Evolutionary conservation across 64 coral and sea anemone genomes (phyloP).

Genomic region (Montipora capricornis): DNA sequence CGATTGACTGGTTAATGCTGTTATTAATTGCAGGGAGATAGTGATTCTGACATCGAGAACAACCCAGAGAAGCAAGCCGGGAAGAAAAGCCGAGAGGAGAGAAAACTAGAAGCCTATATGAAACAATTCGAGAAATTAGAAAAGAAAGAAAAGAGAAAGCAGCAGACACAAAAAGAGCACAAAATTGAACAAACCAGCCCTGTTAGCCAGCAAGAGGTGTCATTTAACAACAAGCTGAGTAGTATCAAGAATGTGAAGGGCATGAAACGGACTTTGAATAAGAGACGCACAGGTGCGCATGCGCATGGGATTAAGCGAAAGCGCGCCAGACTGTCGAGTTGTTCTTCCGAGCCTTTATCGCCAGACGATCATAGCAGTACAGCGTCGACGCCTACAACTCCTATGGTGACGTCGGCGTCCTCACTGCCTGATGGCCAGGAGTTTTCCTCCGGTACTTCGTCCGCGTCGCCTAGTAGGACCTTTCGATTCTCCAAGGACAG

Average conservation of each 20-base stretch:
- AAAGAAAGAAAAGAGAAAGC: slow-evolving; percentile 93
- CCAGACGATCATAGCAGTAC: slow-evolving; percentile 95
- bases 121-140: slow-evolving; percentile 95
- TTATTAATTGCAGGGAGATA: slow-evolving; percentile 71
- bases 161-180: slow-evolving; percentile 80
- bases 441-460: slow-evolving; percentile 65
- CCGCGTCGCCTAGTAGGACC: slow-evolving; percentile 75
- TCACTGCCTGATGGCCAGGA: slow-evolving; percentile 69
- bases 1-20: background rate
- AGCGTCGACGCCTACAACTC: slow-evolving; percentile 93
- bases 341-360: slow-evolving; percentile 94
- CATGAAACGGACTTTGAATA: slow-evolving; percentile 45
- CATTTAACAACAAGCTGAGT: slow-evolving; percentile 23
- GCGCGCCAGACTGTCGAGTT: slow-evolving; percentile 82
- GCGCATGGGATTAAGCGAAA: slow-evolving; percentile 70
- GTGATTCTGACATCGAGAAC: slow-evolving; percentile 88
- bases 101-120: slow-evolving; percentile 89
- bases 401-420: slow-evolving; percentile 57
- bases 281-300: slow-evolving; percentile 52
- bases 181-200: slow-evolving; percentile 53
- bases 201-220: slow-evolving; percentile 50
- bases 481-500: slow-evolving; percentile 82
- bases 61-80: slow-evolving; percentile 72
- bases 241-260: slow-evolving; percentile 32
- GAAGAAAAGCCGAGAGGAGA: slow-evolving; percentile 89